phyloP scores from a whole-genome alignment of 2,113 vertebrate genomes.

The Corydoras sp. region DNA sequence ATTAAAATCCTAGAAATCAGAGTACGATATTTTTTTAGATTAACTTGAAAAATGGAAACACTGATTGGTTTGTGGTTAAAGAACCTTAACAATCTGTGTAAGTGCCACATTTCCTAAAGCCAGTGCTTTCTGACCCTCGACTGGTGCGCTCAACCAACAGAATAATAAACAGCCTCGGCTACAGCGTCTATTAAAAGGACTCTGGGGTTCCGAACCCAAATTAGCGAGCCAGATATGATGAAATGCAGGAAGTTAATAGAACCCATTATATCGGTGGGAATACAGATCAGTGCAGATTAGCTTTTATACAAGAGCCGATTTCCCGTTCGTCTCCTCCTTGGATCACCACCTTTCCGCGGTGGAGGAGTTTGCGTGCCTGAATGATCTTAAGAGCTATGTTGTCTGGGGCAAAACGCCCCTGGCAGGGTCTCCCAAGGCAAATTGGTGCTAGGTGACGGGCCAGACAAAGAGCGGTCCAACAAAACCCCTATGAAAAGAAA shows the following conservation, averaged over 20 bases:
- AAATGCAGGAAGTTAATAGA: slow-evolving; percentile 6
- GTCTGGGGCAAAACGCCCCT: too few species aligned
- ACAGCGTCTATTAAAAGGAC: background rate
- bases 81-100: background rate
- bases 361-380: too few species aligned
- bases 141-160: background rate
- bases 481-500: too few species aligned
- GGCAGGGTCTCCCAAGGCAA: too few species aligned
- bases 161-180: slow-evolving; percentile 7
- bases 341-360: too few species aligned
- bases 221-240: slow-evolving; percentile 9
- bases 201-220: slow-evolving; percentile 1
- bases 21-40: background rate
- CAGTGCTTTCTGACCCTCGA: background rate
- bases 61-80: too few species aligned
- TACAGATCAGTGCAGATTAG: background rate
- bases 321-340: too few species aligned
- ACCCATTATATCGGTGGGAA: slow-evolving; percentile 8
- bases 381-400: too few species aligned
- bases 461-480: too few species aligned
- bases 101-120: background rate
- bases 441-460: too few species aligned
- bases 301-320: too few species aligned
- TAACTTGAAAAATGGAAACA: too few species aligned
- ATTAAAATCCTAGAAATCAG: background rate